Base-by-base conservation (phyloP, 2,888 invertebrate species). In the Brachypterus glaber region DNA sequence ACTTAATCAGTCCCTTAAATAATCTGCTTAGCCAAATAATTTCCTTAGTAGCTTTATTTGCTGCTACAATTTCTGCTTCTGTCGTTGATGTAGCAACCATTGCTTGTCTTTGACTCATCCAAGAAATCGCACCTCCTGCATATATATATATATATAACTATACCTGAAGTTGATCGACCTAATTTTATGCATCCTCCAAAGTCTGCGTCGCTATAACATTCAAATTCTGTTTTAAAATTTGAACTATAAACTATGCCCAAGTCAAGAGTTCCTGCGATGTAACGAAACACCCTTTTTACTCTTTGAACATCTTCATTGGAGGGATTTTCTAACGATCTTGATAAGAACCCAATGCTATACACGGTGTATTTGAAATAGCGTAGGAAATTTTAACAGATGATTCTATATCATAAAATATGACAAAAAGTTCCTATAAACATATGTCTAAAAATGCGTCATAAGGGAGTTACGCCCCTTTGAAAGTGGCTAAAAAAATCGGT, bases 161-260 rank as follows among this genome's bases (percentile, higher is more conserved):
- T 38, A 32, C 49, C 48, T 17, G 44, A 38, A 7, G 47, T 51
- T 38, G 41, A 41, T 36, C 42, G 25, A n/a, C 44, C 40, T n/a
- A 42, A 39, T n/a, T 26, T 38, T 1, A 13, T 35, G 26, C 55
- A 54, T 3, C 55, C 54, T 27, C 53, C 59, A 41, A 54, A 60
- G 45, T 63, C 58, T 18, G 59, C 56, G 49, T 63, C 57, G 17
- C 56, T 59, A 38, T 43, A 59, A 30, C 46, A 43, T 17, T 51
- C 48, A 13, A 12, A 27, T 9, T 43, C 40, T 25, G 30, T 36
- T 3, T 54, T 56, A 7, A 50, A 54, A 21, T 45, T 41, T 15
- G 57, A 38, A 35, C 58, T 58, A 4, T 52, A 58, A 2, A 40
- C 18, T 24, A 57, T 48, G 3, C 50, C 51, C 4, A 37, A 17